Conservation (phyloP, 2,113 vertebrate genomes). For the Noctilio leporinus region DNA sequence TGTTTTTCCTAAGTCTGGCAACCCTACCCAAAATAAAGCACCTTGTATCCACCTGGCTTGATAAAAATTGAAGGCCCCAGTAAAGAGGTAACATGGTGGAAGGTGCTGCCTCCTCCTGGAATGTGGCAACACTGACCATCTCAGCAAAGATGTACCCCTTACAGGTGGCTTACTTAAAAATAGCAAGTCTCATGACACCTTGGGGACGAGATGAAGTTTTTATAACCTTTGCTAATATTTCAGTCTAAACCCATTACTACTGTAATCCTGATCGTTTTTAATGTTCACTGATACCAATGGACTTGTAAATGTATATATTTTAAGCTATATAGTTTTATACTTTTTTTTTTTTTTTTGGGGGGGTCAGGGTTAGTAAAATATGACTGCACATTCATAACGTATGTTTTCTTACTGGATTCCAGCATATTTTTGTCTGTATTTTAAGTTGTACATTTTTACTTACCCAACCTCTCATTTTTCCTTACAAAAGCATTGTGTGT, state of each 20-base stretch:
- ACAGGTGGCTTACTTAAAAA: not conserved
- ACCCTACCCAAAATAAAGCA: not conserved
- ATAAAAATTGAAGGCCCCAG: not conserved
- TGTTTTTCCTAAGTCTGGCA: not conserved
- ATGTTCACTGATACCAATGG: not conserved
- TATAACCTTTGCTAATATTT: not conserved
- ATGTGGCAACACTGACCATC: not conserved
- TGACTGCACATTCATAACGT: not conserved
- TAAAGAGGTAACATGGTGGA: not conserved
- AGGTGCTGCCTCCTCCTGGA: conserved; percentile 38
- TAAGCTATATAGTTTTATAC: not conserved
- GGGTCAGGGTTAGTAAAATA: not conserved
- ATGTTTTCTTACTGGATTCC: not conserved
- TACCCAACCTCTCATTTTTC: not conserved
- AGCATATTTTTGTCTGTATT: not conserved
- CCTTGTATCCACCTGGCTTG: not conserved
- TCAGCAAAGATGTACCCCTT: rapidly evolving
- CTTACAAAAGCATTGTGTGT: not conserved
- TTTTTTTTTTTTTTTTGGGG: not conserved
- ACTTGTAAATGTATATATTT: not conserved
- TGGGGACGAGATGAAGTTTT: not conserved
- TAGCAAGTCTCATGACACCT: not conserved
- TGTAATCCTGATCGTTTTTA: not conserved
- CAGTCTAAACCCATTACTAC: not conserved
- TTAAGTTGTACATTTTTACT: not conserved